Percentiles rank a stretch among this genome's conserved stretches.
Conservation (phyloP, 2,113 vertebrate genomes). For the Aspidoscelis tigris region DNA sequence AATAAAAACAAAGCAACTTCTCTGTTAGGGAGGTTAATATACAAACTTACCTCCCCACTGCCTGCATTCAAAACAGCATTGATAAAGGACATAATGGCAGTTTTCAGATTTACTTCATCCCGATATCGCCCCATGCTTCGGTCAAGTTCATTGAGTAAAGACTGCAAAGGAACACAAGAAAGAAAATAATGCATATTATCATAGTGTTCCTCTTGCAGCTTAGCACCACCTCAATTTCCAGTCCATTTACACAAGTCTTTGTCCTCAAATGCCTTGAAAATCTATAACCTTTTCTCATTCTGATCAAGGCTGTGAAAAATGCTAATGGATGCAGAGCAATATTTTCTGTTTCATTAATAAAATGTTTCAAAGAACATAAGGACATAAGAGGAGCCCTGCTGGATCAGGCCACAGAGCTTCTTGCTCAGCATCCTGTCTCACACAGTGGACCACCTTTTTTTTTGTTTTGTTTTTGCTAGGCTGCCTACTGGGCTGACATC, state of each 20-base stretch:
- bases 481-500: too few species aligned
- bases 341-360: neutral
- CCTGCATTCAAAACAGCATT: conserved; percentile 96
- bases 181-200: conserved; percentile 17
- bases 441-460: too few species aligned
- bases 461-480: too few species aligned
- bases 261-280: neutral
- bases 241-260: neutral
- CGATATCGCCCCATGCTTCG: conserved; percentile 90
- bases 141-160: conserved; percentile 92
- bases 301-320: neutral
- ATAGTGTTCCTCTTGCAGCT: neutral
- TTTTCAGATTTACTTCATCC: conserved; percentile 97
- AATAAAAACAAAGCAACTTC: neutral
- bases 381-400: too few species aligned
- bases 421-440: too few species aligned
- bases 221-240: neutral
- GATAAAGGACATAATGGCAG: conserved; percentile 98
- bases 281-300: neutral
- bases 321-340: neutral
- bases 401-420: too few species aligned
- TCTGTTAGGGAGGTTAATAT: conserved; percentile 12
- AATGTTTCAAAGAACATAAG: neutral
- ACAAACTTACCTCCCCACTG: conserved; percentile 89
- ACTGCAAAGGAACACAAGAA: conserved; percentile 73